Base-by-base conservation (phyloP, 1,140 invertebrate species). In the Ostrea denselamellosa region DNA sequence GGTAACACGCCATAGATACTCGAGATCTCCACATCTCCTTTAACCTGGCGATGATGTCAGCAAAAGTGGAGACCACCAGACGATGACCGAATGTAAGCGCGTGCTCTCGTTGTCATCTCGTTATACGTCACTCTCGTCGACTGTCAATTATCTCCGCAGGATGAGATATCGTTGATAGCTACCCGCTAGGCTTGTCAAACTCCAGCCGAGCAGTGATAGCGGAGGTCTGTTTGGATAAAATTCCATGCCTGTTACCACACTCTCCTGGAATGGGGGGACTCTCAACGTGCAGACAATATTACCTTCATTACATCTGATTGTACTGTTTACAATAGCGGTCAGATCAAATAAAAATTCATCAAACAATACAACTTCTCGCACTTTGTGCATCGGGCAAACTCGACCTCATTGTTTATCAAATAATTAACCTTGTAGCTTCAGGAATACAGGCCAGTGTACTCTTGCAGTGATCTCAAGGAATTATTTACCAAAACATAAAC, bases 401-500 rank as follows among this genome's bases (percentile, higher is more conserved):
- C 28, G 68, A 77, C 68, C 22, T 77, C 22, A 77, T 34, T 77
- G 10, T 77, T 34, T 77, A 25, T 77, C 68, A 10, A 34, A 25
- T 77, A 77, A 77, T 77, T 77, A 77, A 25, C 28, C 22, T 77
- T 77, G 68, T 77, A 77, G 12, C 68, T 77, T 34, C 14, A 77
- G 68, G 68, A 28, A 34, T 28, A 77, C 14, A 34, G 68, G 22
- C 68, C 68, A 77, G 4, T 25, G 68, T 77, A 77, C 22, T 77
- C 68, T 77, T 77, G 2, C 8, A 77, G 2, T 77, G 4, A 77
- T 77, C 68, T 77, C 68, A 25, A 28, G 68, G 22, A 34, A 77
- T 28, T 77, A 34, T 77, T 77, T 34, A 77, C 68, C 68, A 77
- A 77, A 77, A 77, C 68, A 77, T 77, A 77, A 77, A 77, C 68